Conservation (phyloP, 2,888 invertebrate species). For the Artemia sinica region DNA sequence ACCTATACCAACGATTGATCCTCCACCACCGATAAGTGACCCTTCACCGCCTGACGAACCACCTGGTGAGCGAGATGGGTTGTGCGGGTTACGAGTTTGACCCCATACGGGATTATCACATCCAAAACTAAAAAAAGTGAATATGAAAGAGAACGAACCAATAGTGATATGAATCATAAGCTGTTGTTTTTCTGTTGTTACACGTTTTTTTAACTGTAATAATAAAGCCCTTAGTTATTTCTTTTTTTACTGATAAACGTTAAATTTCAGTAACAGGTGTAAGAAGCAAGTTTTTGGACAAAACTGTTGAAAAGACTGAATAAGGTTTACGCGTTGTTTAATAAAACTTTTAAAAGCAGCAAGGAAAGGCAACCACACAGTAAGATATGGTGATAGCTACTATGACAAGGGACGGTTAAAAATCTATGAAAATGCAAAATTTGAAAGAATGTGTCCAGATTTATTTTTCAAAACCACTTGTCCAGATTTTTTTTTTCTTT, state of each 20-base stretch:
- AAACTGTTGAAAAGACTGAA: neutral
- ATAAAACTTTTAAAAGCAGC: too few species aligned
- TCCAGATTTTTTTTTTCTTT: too few species aligned
- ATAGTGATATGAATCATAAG: too few species aligned
- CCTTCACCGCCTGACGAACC: slow-evolving; percentile 36
- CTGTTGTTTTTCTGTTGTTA: too few species aligned
- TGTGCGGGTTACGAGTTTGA: slow-evolving; percentile 32
- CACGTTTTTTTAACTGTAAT: too few species aligned
- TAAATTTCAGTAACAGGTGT: neutral
- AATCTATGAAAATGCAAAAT: too few species aligned
- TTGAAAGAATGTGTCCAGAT: too few species aligned
- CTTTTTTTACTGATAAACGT: neutral
- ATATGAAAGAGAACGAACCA: neutral
- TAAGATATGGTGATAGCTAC: too few species aligned
- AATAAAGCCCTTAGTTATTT: too few species aligned
- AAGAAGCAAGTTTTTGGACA: neutral
- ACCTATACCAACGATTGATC: slow-evolving; percentile 34
- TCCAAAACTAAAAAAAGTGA: slow-evolving; percentile 25
- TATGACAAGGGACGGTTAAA: too few species aligned
- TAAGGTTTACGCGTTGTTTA: neutral
- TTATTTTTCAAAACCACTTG: too few species aligned
- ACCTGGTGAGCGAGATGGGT: slow-evolving; percentile 31
- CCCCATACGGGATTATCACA: slow-evolving; percentile 33
- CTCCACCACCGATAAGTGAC: slow-evolving; percentile 33
- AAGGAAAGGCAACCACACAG: too few species aligned